Conservation (phyloP, 2,113 vertebrate genomes). For the Eleginops maclovinus region DNA sequence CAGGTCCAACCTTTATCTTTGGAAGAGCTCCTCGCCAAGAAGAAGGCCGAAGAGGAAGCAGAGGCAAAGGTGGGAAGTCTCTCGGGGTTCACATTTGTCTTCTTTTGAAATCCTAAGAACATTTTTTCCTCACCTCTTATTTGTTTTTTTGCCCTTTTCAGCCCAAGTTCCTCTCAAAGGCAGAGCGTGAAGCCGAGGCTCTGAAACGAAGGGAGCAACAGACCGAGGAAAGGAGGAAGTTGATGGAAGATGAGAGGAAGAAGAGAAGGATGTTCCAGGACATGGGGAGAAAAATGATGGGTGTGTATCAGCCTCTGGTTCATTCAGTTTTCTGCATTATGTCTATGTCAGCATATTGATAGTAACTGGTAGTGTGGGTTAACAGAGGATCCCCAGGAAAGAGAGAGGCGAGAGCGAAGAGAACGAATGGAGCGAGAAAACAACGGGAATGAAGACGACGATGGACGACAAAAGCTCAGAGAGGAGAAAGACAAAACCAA, state of each 20-base stretch:
- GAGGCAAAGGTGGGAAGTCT: slow-evolving; percentile 90
- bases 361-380: slow-evolving; percentile 9
- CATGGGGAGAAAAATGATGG: slow-evolving; percentile 96
- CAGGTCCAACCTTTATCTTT: slow-evolving; percentile 94
- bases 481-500: slow-evolving; percentile 98
- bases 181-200: slow-evolving; percentile 93
- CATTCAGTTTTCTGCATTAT: not conserved
- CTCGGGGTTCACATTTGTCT: not conserved
- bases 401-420: slow-evolving; percentile 92
- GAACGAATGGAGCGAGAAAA: slow-evolving; percentile 96
- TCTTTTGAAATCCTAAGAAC: not conserved
- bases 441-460: slow-evolving; percentile 95
- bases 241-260: slow-evolving; percentile 93
- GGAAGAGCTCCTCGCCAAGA: slow-evolving; percentile 97
- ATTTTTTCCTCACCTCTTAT: not conserved
- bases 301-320: slow-evolving; percentile 74
- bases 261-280: slow-evolving; percentile 97
- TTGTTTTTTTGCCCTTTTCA: slow-evolving; percentile 61
- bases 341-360: not conserved
- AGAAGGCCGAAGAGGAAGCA: slow-evolving; percentile 96
- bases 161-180: slow-evolving; percentile 97
- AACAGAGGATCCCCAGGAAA: slow-evolving; percentile 96
- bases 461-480: slow-evolving; percentile 94
- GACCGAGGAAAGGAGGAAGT: slow-evolving; percentile 89
- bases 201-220: slow-evolving; percentile 90